Conservation (phyloP, 2,888 invertebrate species). For the Drosophila helvetica region DNA sequence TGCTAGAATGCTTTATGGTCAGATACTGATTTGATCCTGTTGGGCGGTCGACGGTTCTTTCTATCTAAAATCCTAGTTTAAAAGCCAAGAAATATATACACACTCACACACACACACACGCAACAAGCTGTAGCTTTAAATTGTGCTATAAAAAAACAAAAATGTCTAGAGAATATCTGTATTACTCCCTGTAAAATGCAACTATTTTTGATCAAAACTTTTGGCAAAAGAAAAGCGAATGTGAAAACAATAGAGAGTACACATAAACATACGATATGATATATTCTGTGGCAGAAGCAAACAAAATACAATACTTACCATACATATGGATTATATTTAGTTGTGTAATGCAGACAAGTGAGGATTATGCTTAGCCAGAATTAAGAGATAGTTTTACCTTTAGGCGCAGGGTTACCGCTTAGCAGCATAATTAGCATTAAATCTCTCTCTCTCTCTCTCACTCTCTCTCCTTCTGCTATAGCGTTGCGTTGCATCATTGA, state of each 20-base stretch:
- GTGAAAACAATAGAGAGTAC: conserved; percentile 18
- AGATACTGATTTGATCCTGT: conserved; percentile 48
- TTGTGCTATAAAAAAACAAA: conserved; percentile 51
- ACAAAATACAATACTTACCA: conserved; percentile 19
- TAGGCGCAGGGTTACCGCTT: conserved; percentile 24
- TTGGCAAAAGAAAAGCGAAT: conserved; percentile 62
- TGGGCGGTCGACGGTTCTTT: conserved; percentile 53
- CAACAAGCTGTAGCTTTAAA: conserved; percentile 68
- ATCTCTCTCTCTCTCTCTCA: too few relatives aligned
- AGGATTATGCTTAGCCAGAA: conserved; percentile 9
- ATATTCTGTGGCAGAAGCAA: conserved; percentile 33
- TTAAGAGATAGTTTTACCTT: conserved; percentile 15
- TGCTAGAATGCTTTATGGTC: conserved; percentile 37
- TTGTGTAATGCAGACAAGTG: neutral
- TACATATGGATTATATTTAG: conserved; percentile 7
- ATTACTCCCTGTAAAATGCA: conserved; percentile 24
- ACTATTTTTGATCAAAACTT: conserved; percentile 73
- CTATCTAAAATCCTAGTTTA: conserved; percentile 48
- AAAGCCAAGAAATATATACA: conserved; percentile 33
- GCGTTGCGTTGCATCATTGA: neutral
- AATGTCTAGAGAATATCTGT: conserved; percentile 21
- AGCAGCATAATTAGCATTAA: conserved; percentile 19
- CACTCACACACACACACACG: conserved; percentile 19
- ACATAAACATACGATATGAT: conserved; percentile 6
- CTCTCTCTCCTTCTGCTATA: conserved; percentile 9